These are phyloP conservation scores for Polymixis lichenea DNA, from an alignment of 2,888 invertebrate species.

Conservation along the genomic window DNA sequence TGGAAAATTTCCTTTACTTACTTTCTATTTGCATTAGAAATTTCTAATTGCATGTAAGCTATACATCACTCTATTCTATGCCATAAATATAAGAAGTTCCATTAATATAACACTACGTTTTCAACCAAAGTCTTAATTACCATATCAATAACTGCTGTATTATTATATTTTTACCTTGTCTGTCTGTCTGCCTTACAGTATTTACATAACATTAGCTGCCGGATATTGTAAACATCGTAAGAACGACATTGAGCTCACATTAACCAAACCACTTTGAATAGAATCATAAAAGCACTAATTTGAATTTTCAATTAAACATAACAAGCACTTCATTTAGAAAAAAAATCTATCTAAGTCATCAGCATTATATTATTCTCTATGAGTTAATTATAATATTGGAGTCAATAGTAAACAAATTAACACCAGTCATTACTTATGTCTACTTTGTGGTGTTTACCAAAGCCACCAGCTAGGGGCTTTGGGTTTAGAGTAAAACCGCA, in stretches of 20 bases:
- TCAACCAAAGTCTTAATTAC: slow-evolving; percentile 3
- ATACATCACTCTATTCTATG: slow-evolving; percentile 11
- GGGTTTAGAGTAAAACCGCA: no score
- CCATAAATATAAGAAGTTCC: slow-evolving; percentile 6
- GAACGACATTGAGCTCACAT: slow-evolving; percentile 46
- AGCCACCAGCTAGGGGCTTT: no score
- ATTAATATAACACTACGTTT: neutral
- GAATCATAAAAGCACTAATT: neutral
- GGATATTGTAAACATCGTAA: slow-evolving; percentile 67
- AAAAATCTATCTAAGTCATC: no score
- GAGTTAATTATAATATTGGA: neutral
- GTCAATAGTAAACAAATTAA: neutral
- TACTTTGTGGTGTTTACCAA: neutral
- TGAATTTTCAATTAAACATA: neutral
- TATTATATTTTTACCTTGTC: slow-evolving; percentile 39
- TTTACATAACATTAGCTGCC: slow-evolving; percentile 74
- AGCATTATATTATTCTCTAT: neutral
- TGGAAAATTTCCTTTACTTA: slow-evolving; percentile 36
- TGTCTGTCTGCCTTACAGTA: slow-evolving; percentile 60
- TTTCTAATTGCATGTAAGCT: slow-evolving; percentile 34
- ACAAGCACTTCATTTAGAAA: no score
- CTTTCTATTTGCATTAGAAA: slow-evolving; percentile 59
- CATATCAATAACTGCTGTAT: slow-evolving; percentile 14
- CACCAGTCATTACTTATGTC: neutral
- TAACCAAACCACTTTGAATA: slow-evolving; percentile 13